These are phyloP conservation scores for Microchirus variegatus DNA, from an alignment of 2,797 vertebrate genomes.

Conservation along the genomic window DNA sequence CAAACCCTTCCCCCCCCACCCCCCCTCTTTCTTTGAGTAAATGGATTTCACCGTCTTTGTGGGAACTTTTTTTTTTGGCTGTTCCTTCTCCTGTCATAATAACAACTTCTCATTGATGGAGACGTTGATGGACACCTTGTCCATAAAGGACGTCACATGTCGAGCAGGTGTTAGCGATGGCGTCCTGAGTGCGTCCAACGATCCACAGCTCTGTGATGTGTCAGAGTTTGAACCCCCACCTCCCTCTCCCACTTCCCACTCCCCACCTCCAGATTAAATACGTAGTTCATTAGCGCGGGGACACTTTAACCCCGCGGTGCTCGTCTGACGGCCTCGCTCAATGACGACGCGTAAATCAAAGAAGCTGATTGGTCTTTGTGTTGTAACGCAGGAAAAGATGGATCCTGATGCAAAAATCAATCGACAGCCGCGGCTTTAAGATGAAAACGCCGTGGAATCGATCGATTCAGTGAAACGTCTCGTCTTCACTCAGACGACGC, in stretches of 20 bases:
- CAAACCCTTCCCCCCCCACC: too few relatives aligned
- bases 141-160: too few relatives aligned
- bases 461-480: constrained; percentile 67
- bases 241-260: not conserved
- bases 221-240: constrained; percentile 34
- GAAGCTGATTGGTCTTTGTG: constrained; percentile 64
- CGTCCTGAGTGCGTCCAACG: too few relatives aligned
- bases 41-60: too few relatives aligned
- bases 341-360: constrained; percentile 70
- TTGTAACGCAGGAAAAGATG: constrained; percentile 78
- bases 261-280: constrained; percentile 9
- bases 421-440: constrained; percentile 65
- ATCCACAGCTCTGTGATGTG: too few relatives aligned
- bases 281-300: constrained; percentile 60
- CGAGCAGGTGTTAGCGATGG: too few relatives aligned
- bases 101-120: too few relatives aligned
- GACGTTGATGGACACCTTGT: too few relatives aligned
- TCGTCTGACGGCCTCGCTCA: constrained; percentile 40
- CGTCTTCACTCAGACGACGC: constrained; percentile 36
- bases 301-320: constrained; percentile 51
- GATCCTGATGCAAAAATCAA: constrained; percentile 80
- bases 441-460: constrained; percentile 60
- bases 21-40: not conserved
- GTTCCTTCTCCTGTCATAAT: too few relatives aligned
- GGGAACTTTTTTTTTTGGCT: too few relatives aligned